A percentile compares a stretch with the other conserved stretches of the same genome.
Evolutionary conservation across 1,140 invertebrate genomes (phyloP).

Genomic region (Lethocerus indicus): DNA sequence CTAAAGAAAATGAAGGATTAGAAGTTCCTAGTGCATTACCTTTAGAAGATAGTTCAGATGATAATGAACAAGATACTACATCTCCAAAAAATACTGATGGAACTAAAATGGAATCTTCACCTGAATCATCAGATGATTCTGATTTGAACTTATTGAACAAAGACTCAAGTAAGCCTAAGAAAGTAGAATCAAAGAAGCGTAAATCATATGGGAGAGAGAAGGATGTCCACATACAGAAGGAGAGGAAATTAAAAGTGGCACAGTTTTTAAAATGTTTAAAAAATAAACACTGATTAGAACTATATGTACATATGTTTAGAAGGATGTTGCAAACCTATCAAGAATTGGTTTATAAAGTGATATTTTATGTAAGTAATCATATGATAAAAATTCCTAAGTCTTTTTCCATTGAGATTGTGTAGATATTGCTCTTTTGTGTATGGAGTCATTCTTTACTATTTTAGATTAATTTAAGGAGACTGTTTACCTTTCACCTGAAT

Average conservation of each 20-base stretch:
- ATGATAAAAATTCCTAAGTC: no score
- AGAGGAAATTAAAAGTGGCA: slow-evolving; percentile 14
- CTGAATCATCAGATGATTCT: neutral
- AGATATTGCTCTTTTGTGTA: no score
- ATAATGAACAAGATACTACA: slow-evolving; percentile 24
- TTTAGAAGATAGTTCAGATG: slow-evolving; percentile 56
- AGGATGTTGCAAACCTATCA: no score
- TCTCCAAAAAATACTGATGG: slow-evolving; percentile 7
- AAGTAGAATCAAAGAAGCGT: slow-evolving; percentile 19
- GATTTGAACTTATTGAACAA: slow-evolving; percentile 15
- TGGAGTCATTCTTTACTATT: no score
- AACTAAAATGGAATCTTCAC: slow-evolving; percentile 3
- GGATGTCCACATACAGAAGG: slow-evolving; percentile 18
- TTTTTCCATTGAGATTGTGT: no score
- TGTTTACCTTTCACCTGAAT: no score
- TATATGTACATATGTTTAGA: slow-evolving; percentile 1
- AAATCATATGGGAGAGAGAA: slow-evolving; percentile 19
- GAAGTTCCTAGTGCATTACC: slow-evolving; percentile 20
- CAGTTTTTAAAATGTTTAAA: slow-evolving; percentile 21
- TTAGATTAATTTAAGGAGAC: no score
- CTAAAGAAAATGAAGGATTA: slow-evolving; percentile 47
- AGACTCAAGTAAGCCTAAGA: slow-evolving; percentile 8
- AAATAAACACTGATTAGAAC: slow-evolving; percentile 21
- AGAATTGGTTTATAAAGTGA: no score
- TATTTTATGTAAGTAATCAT: no score